phyloP scores from a whole-genome alignment of 2,797 vertebrate genomes.

The Sebastes diploproa region DNA sequence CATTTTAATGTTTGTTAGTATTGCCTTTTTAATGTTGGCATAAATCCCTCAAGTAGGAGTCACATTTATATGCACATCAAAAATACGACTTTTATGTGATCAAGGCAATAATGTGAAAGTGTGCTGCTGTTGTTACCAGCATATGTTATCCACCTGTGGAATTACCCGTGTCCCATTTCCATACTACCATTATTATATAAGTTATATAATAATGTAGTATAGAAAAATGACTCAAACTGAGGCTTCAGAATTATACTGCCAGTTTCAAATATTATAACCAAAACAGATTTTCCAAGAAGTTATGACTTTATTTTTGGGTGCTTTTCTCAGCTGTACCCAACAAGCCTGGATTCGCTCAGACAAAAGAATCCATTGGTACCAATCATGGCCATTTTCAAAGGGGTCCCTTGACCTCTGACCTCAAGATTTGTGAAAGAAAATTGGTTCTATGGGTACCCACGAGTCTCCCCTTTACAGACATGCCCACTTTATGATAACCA shows the following conservation, averaged over 20 bases:
- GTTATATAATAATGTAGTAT: not conserved
- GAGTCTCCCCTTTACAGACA: too few relatives aligned
- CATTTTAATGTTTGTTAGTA: not conserved
- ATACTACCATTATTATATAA: not conserved
- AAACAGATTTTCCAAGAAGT: not conserved
- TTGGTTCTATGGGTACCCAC: too few relatives aligned
- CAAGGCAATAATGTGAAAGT: not conserved
- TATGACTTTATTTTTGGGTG: not conserved
- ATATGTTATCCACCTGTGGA: not conserved
- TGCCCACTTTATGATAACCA: too few relatives aligned
- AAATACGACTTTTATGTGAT: not conserved
- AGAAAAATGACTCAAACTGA: not conserved
- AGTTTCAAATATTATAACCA: not conserved
- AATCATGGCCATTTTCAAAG: too few relatives aligned
- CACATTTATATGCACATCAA: not conserved
- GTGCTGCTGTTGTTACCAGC: not conserved
- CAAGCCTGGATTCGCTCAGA: not conserved
- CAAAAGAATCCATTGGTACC: too few relatives aligned
- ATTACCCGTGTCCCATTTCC: not conserved
- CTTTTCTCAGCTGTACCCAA: not conserved
- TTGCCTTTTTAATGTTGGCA: not conserved
- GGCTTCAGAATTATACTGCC: not conserved
- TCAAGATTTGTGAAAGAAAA: too few relatives aligned
- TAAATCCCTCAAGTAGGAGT: not conserved
- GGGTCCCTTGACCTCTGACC: too few relatives aligned